A percentile compares a stretch with the other conserved stretches of the same genome.
Conservation (phyloP, 2,888 invertebrate species). For the Drosophila pegasa region DNA sequence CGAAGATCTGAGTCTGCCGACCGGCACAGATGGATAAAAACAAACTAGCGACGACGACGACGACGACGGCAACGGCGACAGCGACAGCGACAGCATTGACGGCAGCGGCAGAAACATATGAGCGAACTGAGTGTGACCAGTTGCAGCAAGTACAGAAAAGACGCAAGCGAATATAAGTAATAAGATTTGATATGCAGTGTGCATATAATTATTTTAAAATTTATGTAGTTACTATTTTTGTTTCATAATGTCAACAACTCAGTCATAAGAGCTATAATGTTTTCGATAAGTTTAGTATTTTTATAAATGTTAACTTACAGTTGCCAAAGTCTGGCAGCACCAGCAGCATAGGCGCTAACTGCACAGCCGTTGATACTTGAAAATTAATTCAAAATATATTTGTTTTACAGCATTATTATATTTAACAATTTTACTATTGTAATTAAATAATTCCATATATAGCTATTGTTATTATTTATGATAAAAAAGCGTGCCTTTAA, state of each 20-base stretch:
- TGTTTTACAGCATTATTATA: neutral
- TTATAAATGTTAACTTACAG: neutral
- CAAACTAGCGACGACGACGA: constrained; percentile 38
- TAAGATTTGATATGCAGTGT: neutral
- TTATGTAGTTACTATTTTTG: neutral
- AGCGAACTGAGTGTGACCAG: constrained; percentile 32
- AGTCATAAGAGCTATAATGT: no score
- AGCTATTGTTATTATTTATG: neutral
- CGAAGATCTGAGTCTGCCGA: constrained; percentile 43
- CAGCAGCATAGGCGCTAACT: neutral
- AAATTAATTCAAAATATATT: constrained; percentile 11
- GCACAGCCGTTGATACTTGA: constrained; percentile 21
- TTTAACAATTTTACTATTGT: neutral
- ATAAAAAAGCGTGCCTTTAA: neutral
- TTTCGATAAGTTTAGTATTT: constrained; percentile 1
- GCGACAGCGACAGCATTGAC: constrained; percentile 16
- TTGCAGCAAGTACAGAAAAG: neutral
- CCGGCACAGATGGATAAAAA: constrained; percentile 59
- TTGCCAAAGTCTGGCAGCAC: constrained; percentile 33
- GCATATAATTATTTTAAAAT: neutral
- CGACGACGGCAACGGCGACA: constrained; percentile 17
- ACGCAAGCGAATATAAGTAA: neutral
- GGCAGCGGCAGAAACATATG: constrained; percentile 35
- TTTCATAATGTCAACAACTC: no score
- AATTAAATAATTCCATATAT: neutral